Evolutionary conservation across 2,113 vertebrate species (phyloP), one percentile per base, ranked within the genome.

Genomic region (Callospermophilus lateralis): DNA sequence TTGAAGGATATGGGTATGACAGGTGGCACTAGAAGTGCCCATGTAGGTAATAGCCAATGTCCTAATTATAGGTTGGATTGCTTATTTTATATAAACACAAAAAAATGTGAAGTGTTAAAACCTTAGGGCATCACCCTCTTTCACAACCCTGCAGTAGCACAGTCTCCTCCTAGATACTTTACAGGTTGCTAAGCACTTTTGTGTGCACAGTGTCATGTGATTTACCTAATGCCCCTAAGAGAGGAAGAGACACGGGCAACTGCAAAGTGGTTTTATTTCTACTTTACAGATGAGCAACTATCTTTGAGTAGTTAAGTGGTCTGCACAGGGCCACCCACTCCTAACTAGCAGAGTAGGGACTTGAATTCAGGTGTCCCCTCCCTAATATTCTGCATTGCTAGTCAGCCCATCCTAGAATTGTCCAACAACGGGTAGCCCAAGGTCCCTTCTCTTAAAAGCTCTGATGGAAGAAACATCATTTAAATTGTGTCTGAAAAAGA

Each of bases 31-130:
- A 39, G 65, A 83, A 73, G 70, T 8, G 58, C 48, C 70, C 89
- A 32, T 84, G 37, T 97, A 88, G 24, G 84, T 85, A 90, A 70
- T 0, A 93, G 84, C 53, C 89, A 96, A 81, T 96, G 76, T 89
- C 53, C 63, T 96, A 95, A 98, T 85, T 93, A 93, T 15, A 97
- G 30, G 37, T 86, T 95, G 83, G 73, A 86, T 48, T 91, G 73
- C 48, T 88, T 93, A 84, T 89, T 93, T 95, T 90, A 95, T 45
- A 94, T 67, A 94, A 90, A 51, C 84, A 94, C 63, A 89, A 70
- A 92, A 93, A 96, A 97, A 81, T 30, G 15, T 70, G 22, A 93
- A 81, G 42, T 67, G 77, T 73, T 96, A 90, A 95, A 95, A 94
- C 61, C 45, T 93, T 8, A 94, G 63, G 83, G 55, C 45, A 26